phyloP scores from a whole-genome alignment of 2,888 invertebrate species.

The Drosophila yooni region DNA sequence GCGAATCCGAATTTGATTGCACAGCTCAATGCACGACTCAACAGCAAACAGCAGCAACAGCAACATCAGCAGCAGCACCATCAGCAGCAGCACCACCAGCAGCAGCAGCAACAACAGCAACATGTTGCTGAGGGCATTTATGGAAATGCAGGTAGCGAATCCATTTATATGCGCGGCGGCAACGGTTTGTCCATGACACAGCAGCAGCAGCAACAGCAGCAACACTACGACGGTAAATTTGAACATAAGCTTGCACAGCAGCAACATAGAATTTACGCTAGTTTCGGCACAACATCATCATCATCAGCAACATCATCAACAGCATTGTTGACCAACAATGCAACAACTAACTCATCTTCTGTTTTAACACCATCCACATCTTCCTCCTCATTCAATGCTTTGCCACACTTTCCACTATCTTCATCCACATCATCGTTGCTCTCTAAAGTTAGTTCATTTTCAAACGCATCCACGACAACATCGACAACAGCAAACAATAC shows the following conservation, averaged over 20 bases:
- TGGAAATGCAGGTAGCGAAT: constrained; percentile 71
- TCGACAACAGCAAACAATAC: constrained; percentile 55
- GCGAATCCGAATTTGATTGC: constrained; percentile 85
- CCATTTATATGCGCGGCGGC: constrained; percentile 66
- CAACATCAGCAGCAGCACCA: constrained; percentile 72
- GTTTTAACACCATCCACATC: constrained; percentile 64
- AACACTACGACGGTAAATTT: constrained; percentile 85
- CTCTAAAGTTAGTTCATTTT: constrained; percentile 83
- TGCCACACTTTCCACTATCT: constrained; percentile 83
- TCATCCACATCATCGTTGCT: constrained; percentile 83
- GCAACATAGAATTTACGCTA: constrained; percentile 84
- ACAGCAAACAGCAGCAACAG: constrained; percentile 80
- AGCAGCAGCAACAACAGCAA: constrained; percentile 67
- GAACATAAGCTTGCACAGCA: constrained; percentile 72
- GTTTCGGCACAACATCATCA: constrained; percentile 81
- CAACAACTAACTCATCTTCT: constrained; percentile 72
- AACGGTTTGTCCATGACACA: constrained; percentile 69
- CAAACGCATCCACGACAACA: constrained; percentile 69
- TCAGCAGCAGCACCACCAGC: constrained; percentile 73
- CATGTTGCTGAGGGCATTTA: constrained; percentile 77
- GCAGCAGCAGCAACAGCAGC: constrained; percentile 79
- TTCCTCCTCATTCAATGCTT: constrained; percentile 78
- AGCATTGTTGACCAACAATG: constrained; percentile 62
- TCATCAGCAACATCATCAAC: constrained; percentile 46
- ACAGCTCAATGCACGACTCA: constrained; percentile 85